phyloP scores from a whole-genome alignment of 2,797 vertebrate genomes.

The Etheostoma perlongum region DNA sequence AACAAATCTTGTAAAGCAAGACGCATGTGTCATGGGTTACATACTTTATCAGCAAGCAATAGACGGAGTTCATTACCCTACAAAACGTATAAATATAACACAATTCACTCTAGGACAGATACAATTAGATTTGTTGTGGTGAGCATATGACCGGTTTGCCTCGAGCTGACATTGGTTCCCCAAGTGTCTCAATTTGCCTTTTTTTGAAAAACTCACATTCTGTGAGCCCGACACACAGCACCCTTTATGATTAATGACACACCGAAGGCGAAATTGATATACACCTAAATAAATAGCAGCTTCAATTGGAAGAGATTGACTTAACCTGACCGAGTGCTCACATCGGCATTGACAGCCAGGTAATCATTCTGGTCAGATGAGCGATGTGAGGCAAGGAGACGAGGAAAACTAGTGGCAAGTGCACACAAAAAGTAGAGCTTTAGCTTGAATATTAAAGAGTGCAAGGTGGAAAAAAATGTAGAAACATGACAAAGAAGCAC shows the following conservation, averaged over 20 bases:
- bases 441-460: slow-evolving; percentile 1
- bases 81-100: slow-evolving; percentile 13
- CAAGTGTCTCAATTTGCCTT: not conserved
- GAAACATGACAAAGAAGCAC: not conserved
- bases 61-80: slow-evolving; percentile 6
- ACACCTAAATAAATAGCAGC: slow-evolving; percentile 45
- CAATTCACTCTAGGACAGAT: not conserved
- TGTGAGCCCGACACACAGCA: slow-evolving; percentile 12
- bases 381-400: slow-evolving; percentile 16
- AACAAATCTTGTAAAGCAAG: not conserved
- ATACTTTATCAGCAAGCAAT: slow-evolving; percentile 5
- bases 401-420: not conserved
- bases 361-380: slow-evolving; percentile 40
- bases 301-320: slow-evolving; percentile 44
- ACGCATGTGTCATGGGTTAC: not conserved
- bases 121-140: not conserved
- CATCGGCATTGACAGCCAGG: slow-evolving; percentile 9
- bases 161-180: not conserved
- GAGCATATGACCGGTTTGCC: not conserved
- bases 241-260: slow-evolving; percentile 57
- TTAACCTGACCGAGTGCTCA: slow-evolving; percentile 20
- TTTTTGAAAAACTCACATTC: slow-evolving; percentile 32
- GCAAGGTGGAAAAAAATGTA: not conserved
- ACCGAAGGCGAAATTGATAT: slow-evolving; percentile 46
- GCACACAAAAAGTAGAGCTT: not conserved